Conservation (phyloP, 2,113 vertebrate genomes). For the Periophthalmus modestus region DNA sequence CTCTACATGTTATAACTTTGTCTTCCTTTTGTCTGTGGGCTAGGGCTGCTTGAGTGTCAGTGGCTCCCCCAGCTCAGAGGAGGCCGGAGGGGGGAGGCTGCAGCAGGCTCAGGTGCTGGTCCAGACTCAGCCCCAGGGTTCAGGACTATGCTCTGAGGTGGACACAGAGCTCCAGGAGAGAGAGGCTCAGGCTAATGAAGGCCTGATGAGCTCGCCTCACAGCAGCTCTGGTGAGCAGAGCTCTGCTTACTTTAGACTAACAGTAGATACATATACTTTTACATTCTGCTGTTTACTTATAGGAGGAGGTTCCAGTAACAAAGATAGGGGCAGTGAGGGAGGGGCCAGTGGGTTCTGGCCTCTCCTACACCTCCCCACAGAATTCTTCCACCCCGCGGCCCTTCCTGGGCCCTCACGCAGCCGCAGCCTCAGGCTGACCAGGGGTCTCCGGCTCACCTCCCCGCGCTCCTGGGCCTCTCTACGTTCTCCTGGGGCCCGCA, state of each 20-base stretch:
- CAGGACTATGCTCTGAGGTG: constrained; percentile 40
- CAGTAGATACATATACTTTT: no score
- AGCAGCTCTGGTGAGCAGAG: constrained; percentile 64
- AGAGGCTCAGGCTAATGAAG: constrained; percentile 51
- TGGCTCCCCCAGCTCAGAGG: constrained; percentile 69
- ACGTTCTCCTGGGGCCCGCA: constrained; percentile 84
- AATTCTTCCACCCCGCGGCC: constrained; percentile 88
- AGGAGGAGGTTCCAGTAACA: constrained; percentile 57
- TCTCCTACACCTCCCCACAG: constrained; percentile 81
- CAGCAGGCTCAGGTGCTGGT: constrained; percentile 48
- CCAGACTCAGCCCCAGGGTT: constrained; percentile 54
- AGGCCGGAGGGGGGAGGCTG: constrained; percentile 42
- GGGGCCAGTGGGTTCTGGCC: constrained; percentile 55
- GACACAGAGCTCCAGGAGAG: constrained; percentile 47
- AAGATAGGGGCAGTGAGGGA: constrained; percentile 34
- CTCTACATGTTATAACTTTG: no score
- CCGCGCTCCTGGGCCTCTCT: constrained; percentile 93
- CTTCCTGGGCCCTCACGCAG: constrained; percentile 73
- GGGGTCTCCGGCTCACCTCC: constrained; percentile 85
- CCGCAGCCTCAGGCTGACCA: constrained; percentile 68
- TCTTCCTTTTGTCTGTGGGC: constrained; percentile 12
- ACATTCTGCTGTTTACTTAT: constrained; percentile 7
- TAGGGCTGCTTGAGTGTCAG: constrained; percentile 60
- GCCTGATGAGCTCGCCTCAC: constrained; percentile 44
- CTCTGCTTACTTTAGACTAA: neutral